A percentile compares a stretch with the other conserved stretches of the same genome.
These are phyloP conservation scores for Ctenosaura bakeri DNA, from an alignment of 2,797 vertebrate genomes.

Conservation along the genomic window DNA sequence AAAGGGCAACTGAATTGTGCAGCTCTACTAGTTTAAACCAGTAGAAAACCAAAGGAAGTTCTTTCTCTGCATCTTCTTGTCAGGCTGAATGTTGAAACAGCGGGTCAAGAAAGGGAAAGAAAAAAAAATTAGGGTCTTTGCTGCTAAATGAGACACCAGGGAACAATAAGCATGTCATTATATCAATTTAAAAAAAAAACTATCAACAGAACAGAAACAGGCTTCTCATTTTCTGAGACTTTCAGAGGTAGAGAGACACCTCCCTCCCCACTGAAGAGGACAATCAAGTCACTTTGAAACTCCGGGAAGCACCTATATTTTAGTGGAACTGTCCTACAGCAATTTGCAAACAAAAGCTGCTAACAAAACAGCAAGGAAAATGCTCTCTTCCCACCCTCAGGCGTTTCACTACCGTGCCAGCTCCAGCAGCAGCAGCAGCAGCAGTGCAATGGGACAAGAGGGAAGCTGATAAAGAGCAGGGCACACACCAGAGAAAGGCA, in stretches of 20 bases:
- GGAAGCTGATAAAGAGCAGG: conserved; percentile 79
- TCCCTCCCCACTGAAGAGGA: neutral
- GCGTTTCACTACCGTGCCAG: conserved; percentile 34
- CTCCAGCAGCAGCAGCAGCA: neutral
- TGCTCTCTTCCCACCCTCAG: conserved; percentile 29
- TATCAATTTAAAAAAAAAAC: neutral
- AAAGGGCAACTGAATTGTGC: neutral
- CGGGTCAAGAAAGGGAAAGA: neutral
- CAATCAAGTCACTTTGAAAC: conserved; percentile 42
- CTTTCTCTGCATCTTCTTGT: neutral
- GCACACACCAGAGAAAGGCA: conserved; percentile 51
- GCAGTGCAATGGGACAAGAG: conserved; percentile 26
- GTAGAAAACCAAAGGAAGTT: neutral
- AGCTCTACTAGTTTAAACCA: neutral
- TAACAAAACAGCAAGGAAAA: neutral
- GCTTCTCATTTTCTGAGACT: neutral
- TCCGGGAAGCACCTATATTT: conserved; percentile 14
- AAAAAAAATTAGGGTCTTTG: neutral
- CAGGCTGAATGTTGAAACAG: neutral
- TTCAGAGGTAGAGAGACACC: conserved; percentile 2
- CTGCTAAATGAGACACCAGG: neutral
- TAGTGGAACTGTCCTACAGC: neutral
- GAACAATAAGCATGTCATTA: accelerated
- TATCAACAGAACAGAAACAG: neutral
- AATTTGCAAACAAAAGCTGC: conserved; percentile 18